Percentiles rank a stretch among this genome's conserved stretches.
Conservation (phyloP, 2,888 invertebrate species). For the Odontothrips loti region DNA sequence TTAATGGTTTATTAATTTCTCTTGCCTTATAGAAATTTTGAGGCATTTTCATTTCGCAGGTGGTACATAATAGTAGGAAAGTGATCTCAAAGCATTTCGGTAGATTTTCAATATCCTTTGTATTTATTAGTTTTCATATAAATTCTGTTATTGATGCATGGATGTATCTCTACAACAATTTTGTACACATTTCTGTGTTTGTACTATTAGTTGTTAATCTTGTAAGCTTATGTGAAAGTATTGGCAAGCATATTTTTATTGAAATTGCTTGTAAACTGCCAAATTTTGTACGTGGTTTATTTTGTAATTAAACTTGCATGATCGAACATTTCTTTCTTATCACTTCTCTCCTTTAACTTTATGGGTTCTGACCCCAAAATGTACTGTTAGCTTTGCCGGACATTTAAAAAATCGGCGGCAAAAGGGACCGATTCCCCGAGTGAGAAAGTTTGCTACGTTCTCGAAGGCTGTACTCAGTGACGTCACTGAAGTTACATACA, state of each 20-base stretch:
- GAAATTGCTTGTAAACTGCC: neutral
- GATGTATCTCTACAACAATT: neutral
- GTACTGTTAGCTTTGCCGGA: too few species aligned
- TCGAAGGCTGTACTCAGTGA: neutral
- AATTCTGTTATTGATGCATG: too few species aligned
- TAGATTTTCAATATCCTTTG: neutral
- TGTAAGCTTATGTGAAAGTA: neutral
- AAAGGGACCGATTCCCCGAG: too few species aligned
- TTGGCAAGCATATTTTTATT: neutral
- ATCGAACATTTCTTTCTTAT: neutral
- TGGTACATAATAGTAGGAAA: neutral
- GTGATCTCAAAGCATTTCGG: neutral
- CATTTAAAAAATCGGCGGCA: too few species aligned
- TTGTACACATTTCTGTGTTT: neutral
- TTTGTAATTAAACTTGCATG: neutral
- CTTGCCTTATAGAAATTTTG: too few species aligned
- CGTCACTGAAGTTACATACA: slow-evolving; percentile 2
- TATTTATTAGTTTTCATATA: neutral
- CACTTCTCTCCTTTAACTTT: too few species aligned
- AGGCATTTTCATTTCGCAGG: neutral
- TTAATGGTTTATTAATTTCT: too few species aligned
- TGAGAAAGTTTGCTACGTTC: neutral
- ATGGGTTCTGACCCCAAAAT: too few species aligned
- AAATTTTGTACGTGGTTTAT: neutral
- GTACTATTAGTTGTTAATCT: neutral